Base-by-base conservation (phyloP, 2,797 vertebrate species). In the Xiphophorus birchmanni region DNA sequence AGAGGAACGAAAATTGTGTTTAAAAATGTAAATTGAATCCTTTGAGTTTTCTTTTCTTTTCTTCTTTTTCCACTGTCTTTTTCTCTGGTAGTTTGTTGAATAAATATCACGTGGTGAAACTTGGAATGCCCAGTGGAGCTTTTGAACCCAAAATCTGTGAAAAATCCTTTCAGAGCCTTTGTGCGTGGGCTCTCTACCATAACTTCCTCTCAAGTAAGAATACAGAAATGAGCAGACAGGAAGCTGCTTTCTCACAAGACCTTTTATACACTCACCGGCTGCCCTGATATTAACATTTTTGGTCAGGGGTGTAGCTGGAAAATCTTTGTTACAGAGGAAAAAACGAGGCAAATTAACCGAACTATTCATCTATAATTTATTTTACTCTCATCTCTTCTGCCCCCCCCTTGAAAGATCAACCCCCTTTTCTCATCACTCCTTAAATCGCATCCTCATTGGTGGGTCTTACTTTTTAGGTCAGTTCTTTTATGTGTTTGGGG, bases 121-220 rank as follows among this genome's bases (percentile, higher is more conserved):
- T 91, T 85, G 86, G 85, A 88, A 91, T 92, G 95, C 92, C 93
- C 93, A 93, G 91, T 83, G 79, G 93, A 90, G 93, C 92, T 92
- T 95, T 95, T 95, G 91, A 95, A 95, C 91, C 87, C 80, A 83
- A 88, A 84, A 84, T 94, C 92, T 93, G 94, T 95, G 92, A 94
- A 94, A 92, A 95, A 94, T 95, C 89, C 93, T 90, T 91, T 94
- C 92, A 71, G 80, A 81, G 92, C 84, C 94, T 95, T 96, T 96
- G 95, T 96, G 93, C 90, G 48, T 88, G 93, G 87, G 92, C 95
- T 94, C 80, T 93, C 93, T 95, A 95, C 94, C 95, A 93, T 94
- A 95, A 95, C 95, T 94, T 94, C 90, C 87, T 88, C 90, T 91
- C 86, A 86, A 90, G 89, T 91, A 86, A 93, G 92, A 95, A 91